These are phyloP conservation scores for Chromoteleia sp. DNA, from an alignment of 2,888 invertebrate genomes.

Conservation along the genomic window DNA sequence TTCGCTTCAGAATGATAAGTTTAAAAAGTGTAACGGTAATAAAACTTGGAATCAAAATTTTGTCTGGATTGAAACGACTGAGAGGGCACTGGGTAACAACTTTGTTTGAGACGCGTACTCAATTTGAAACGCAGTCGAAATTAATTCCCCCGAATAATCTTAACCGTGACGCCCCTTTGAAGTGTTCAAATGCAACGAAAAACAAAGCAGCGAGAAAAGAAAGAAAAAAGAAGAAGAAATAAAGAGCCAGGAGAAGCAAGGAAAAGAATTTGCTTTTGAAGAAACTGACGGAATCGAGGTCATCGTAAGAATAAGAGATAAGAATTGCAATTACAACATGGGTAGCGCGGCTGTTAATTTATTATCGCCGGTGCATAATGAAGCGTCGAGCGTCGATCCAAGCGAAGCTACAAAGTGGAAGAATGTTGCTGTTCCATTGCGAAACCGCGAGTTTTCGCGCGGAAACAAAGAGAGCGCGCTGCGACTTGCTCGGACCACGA, in stretches of 20 bases:
- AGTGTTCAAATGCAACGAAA: too few relatives aligned
- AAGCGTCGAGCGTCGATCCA: slow-evolving; percentile 22
- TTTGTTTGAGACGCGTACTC: too few relatives aligned
- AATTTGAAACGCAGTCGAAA: too few relatives aligned
- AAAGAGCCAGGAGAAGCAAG: background rate
- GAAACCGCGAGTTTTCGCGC: slow-evolving; percentile 23
- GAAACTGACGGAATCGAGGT: slow-evolving; percentile 39
- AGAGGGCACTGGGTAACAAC: too few relatives aligned
- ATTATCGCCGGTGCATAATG: slow-evolving; percentile 39
- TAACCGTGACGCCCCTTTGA: too few relatives aligned
- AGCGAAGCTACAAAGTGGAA: slow-evolving; percentile 1
- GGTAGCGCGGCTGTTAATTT: slow-evolving; percentile 42
- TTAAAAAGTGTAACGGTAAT: too few relatives aligned
- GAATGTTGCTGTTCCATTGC: slow-evolving; percentile 21
- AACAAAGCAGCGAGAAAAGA: too few relatives aligned
- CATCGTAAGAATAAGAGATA: slow-evolving; percentile 47
- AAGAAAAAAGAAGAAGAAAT: too few relatives aligned
- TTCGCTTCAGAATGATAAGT: too few relatives aligned
- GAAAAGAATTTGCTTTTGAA: slow-evolving; percentile 1
- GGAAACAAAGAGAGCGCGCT: slow-evolving; percentile 25
- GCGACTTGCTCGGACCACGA: slow-evolving; percentile 30
- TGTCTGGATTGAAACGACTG: too few relatives aligned
- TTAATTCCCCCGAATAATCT: too few relatives aligned
- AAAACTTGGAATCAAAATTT: too few relatives aligned
- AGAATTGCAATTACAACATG: slow-evolving; percentile 46